Evolutionary conservation across 2,888 invertebrate species (phyloP), one percentile per base, ranked within the genome.

Genomic region (Callyntrura sp.): DNA sequence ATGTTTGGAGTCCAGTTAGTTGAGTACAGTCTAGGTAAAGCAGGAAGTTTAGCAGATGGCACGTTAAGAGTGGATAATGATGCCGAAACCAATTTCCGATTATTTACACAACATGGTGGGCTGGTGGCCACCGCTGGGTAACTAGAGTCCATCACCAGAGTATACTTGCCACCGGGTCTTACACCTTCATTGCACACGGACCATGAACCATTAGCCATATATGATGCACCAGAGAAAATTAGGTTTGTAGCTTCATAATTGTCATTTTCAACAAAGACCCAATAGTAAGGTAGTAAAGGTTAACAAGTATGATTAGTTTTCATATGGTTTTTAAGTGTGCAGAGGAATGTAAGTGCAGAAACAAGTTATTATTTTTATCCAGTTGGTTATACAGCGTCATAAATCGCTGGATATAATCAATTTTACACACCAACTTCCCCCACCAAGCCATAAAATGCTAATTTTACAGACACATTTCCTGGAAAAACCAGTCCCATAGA

Each of bases 1-100:
- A 93, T 93, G 48, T 93, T 93, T 28, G 93, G 93, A n/a, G 93
- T 93, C 93, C 93, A 93, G 89, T 93, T 92, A 45, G 93, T 93
- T 12, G 93, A 93, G 84, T 93, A 93, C 25, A 93, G 91, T 35
- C 93, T 79, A 23, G 93, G 93, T 35, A 93, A 91, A 84, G 92
- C 92, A 23, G 93, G 93, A 6, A 89, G 88, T 70, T 91, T 92
- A n/a, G 92, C 91, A 3, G 92, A 73, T 28, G 92, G 93, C 23
- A 93, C 83, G 65, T 93, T 91, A 1, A 93, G 90, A 0, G 93
- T 93, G n/a, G 93, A 92, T 23, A 92, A 76, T 23, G 93, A 93
- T 0, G 93, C 93, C 11, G 93, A 93, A 11, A 93, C 93, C 51
- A 91, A 87, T 88, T 92, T 92, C 51, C 87, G 70, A 48, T 85